Evolutionary conservation across 92 coral and sea anemone species (phyloP), one percentile per base, ranked within the genome.

Genomic region (Zoanthus sansibaricus): DNA sequence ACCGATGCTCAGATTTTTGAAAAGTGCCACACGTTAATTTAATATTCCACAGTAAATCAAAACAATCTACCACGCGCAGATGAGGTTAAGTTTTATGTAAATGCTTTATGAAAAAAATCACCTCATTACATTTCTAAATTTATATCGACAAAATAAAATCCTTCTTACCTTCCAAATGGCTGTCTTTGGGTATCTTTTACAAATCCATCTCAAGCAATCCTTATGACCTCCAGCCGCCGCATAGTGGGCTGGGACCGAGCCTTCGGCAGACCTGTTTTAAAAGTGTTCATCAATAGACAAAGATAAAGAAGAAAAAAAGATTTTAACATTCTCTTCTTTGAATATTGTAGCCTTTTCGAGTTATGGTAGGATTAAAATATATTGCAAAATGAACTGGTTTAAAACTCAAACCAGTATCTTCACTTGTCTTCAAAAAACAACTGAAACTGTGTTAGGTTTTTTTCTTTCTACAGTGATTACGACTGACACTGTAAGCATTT

Each of bases 141-240:
- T 14, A 76, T 52, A 31, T 54, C 68, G 54, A 31, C 12, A 25
- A 3, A 51, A 33, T n/a, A 59, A 14, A 70, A 31, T 12, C 16
- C 17, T 0, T 25, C 86, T 3, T 30, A 94, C 98, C 94, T 86
- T 93, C 46, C 86, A 82, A 8, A 70, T 79, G 18, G 94, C 90
- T 44, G 91, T 90, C 76, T 90, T 94, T 1, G 98, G 88, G 5
- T 90, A 90, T 83, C 93, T 82, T 58, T 91, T 88, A 74, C 92
- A 86, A 80, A 94, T 91, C 98, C 98, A 94, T 58, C 87, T 92
- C 3, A 94, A 91, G 42, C 93, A 91, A 25, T 91, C 95, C 25
- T 93, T 88, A 88, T 94, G 98, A 56, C 95, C 98, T 0, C 98
- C 98, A 7, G 95, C 95, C 1, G 98, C 95, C 15, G 98, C 98